Evolutionary conservation across 2,888 invertebrate genomes (phyloP), one percentile per base, ranked within the genome.

Genomic region (Zaprionus lineosus): DNA sequence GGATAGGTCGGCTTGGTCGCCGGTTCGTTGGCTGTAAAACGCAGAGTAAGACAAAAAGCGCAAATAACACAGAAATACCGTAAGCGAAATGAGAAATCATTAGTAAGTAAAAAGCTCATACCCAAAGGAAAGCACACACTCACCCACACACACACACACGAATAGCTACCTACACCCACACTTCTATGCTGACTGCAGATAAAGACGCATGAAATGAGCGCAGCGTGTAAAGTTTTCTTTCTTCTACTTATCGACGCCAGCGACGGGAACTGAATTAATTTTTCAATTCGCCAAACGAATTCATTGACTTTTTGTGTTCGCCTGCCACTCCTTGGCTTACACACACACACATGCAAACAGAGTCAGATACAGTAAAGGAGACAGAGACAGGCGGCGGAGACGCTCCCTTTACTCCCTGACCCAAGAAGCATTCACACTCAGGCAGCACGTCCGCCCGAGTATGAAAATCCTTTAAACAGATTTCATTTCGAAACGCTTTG

Each of bases 401-500:
- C n/a, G n/a, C n/a, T n/a, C n/a, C n/a, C n/a, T n/a, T n/a, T n/a
- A n/a, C n/a, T n/a, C n/a, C n/a, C n/a, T n/a, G n/a, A n/a, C n/a
- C n/a, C n/a, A n/a, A n/a, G n/a, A n/a, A n/a, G n/a, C n/a, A 28
- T 34, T 41, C 33, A 15, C 8, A 34, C 14, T 37, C 40, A 36
- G 71, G 71, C 77, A 77, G 82, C 79, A 84, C 76, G 85, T 84
- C 75, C 55, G 59, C 73, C 43, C 56, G 76, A 70, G 85, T 83
- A 85, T 86, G 82, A 87, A 86, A 87, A 86, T 87, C 88, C 76
- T 74, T 86, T 85, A 87, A 88, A 81, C 78, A 78, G 86, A 88
- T 87, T 81, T 86, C 86, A 85, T 88, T 86, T 81, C 79, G 79
- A 78, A n/a, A 78, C 66, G 79, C 83, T 87, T 84, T 87, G 86